Base-by-base conservation (phyloP, 2,888 invertebrate genomes). In the Trachelus iudaicus region DNA sequence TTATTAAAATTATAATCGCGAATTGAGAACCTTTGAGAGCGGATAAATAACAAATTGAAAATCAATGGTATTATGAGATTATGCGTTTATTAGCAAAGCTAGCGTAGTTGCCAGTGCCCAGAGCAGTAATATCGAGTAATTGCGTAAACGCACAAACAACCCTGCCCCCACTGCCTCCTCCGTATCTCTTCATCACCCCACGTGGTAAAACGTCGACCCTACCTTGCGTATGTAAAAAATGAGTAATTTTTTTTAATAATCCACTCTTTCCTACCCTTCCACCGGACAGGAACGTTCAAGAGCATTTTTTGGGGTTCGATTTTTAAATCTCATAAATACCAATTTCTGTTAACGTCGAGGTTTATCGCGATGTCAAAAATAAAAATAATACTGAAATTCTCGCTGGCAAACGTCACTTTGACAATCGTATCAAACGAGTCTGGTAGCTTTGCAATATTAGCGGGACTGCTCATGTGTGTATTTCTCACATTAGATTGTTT, bases 401-500 rank as follows among this genome's bases (percentile, higher is more conserved):
- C 13, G 15, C 15, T 4, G 15, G 40, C 15, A 40, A 40, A 15
- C 1, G 13, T 75, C 69, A 69, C 75, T 76, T 79, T 77, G 79
- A 81, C 76, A 78, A 80, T 82, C 79, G 84, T 84, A 85, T 69
- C 87, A 86, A 40, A 79, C 83, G 73, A 78, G 77, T 81, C 80
- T 74, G 77, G 82, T 77, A 12, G 69, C 0, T 13, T 69, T 33
- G 69, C 69, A 33, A 69, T 69, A 69, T 69, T 69, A 69, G 69
- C 69, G 33, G 15, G 33, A 69, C 69, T 30, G 80, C 79, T 81
- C 83, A 85, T 84, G 89, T 90, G 90, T 90, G 90, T 90, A 87
- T 89, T 90, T 90, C 90, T 87, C 90, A 90, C 90, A 90, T 90
- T 90, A 90, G 85, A 81, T 79, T 90, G 87, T 90, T 90, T 90